Conservation (phyloP, 2,888 invertebrate genomes). For the Iselma pallidipennis region DNA sequence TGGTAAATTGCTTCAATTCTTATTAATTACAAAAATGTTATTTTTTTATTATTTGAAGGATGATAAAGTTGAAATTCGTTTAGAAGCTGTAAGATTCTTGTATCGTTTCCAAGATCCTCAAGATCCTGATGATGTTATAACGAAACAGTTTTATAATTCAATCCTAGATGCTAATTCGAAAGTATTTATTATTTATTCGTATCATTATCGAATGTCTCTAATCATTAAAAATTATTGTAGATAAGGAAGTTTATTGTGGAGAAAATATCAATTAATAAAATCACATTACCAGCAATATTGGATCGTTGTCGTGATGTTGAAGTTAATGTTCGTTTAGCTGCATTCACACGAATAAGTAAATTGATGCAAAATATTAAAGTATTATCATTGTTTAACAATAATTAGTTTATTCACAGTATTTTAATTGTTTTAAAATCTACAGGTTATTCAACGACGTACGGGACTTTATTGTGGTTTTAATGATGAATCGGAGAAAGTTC, state of each 20-base stretch:
- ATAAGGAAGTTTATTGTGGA: conserved; percentile 67
- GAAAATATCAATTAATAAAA: conserved; percentile 72
- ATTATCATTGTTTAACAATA: conserved; percentile 18
- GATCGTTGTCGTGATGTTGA: conserved; percentile 77
- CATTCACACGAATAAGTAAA: conserved; percentile 52
- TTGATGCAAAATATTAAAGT: conserved; percentile 37
- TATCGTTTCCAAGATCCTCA: conserved; percentile 79
- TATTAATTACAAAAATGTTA: background rate
- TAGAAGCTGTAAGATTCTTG: conserved; percentile 78
- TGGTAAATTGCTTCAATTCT: conserved; percentile 48
- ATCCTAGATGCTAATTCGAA: conserved; percentile 71
- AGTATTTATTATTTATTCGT: conserved; percentile 26
- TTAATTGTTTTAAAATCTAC: no score
- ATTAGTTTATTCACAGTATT: background rate
- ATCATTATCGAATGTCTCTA: background rate
- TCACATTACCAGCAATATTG: conserved; percentile 71
- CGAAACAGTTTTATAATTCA: conserved; percentile 69
- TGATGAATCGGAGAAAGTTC: conserved; percentile 62
- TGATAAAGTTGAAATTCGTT: conserved; percentile 73
- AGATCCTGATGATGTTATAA: conserved; percentile 74
- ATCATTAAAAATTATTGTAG: conserved; percentile 26
- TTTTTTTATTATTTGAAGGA: conserved; percentile 59
- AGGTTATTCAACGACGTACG: conserved; percentile 66
- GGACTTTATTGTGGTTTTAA: conserved; percentile 67
- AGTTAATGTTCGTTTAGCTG: conserved; percentile 70